Evolutionary conservation across 2,797 vertebrate genomes (phyloP), one percentile per base, ranked within the genome.

Genomic region (Chelmon rostratus): DNA sequence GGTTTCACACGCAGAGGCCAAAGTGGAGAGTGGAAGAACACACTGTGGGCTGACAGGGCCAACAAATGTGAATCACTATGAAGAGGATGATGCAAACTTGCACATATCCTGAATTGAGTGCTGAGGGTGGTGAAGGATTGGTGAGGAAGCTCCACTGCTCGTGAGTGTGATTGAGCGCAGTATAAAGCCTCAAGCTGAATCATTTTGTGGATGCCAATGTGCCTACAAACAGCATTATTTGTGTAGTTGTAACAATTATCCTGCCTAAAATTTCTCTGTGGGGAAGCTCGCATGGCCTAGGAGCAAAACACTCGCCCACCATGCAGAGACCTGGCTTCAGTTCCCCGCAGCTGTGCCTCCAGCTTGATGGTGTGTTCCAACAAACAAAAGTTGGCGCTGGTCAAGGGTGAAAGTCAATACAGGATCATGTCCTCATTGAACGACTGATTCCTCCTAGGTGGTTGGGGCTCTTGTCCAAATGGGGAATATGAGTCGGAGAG

Each of bases 61-160:
- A 64, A 79, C 71, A 73, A 81, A 74, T 49, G 57, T 86, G 80
- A 90, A 72, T 85, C 81, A 86, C 46, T 23, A 67, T 73, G 68
- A 77, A 73, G 68, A 72, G 61, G 74, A 80, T 79, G 73, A 88
- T 64, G 81, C 75, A 89, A 79, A 73, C 46, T 42, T 76, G 73
- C 31, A 57, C 37, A 56, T 28, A 57, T 58, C 61, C 21, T 25
- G 40, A 70, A 63, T 44, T 28, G 59, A 79, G 33, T 1, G 63
- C 76, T 52, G 61, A 61, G 57, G 44, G 61, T 40, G 38, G 33
- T 52, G 28, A 52, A 52, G 73, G 56, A 52, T 37, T 35, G 37
- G 38, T 68, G 42, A 61, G 76, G 63, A 62, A 19, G 70, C 67
- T 53, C 28, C 65, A 42, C 44, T 65, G 40, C 57, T 72, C 50